A percentile compares a stretch with the other conserved stretches of the same genome.
Evolutionary conservation across 92 coral and sea anemone species (phyloP).

Genomic region (Epizoanthus stellaris): DNA sequence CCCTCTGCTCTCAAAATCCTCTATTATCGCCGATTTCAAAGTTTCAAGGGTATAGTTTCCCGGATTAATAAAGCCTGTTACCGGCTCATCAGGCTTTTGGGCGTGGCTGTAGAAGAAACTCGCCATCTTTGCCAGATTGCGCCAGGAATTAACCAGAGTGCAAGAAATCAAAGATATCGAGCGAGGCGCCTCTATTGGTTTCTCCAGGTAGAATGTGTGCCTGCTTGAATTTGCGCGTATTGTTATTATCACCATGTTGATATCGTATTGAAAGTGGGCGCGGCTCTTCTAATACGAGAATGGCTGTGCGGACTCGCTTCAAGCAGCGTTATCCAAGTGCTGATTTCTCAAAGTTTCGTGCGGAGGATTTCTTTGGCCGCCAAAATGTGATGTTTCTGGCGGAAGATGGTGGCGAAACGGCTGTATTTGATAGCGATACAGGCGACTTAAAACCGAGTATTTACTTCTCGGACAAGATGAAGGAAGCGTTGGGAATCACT

Average conservation of each 20-base stretch:
- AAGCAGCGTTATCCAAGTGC: not conserved
- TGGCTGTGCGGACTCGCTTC: no score
- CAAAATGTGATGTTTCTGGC: not conserved
- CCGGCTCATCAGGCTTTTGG: no score
- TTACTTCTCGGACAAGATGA: no score
- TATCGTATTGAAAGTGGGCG: not conserved
- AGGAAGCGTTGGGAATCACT: no score
- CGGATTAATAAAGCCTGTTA: not conserved
- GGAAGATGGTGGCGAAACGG: not conserved
- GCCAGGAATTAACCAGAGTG: not conserved
- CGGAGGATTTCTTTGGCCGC: not conserved
- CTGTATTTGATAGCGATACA: not conserved
- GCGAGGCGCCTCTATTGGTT: not conserved
- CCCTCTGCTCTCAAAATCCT: not conserved
- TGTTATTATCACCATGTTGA: not conserved
- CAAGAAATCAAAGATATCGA: not conserved
- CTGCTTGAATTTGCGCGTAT: not conserved
- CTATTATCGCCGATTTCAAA: not conserved
- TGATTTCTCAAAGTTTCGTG: not conserved
- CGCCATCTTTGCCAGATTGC: not conserved
- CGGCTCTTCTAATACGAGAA: not conserved
- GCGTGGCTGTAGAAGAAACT: no score
- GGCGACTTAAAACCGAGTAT: no score
- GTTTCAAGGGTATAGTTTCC: constrained; percentile 26
- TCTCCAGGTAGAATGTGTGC: not conserved